A percentile compares a stretch with the other conserved stretches of the same genome.
Conservation (phyloP, 2,113 vertebrate species). For the Hydrochoerus hydrochaeris region DNA sequence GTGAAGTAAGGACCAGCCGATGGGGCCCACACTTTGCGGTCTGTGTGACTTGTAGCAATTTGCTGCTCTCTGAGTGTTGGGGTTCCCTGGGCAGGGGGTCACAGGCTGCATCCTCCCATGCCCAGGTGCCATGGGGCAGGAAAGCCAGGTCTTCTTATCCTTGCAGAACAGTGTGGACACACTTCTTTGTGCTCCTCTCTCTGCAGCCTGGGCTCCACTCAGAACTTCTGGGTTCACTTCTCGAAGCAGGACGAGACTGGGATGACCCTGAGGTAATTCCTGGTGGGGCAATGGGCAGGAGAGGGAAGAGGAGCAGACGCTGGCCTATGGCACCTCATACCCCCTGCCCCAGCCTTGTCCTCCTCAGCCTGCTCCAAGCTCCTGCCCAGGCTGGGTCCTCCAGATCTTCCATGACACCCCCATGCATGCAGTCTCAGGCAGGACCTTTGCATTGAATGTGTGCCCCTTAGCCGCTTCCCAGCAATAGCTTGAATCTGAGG, state of each 20-base stretch:
- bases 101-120: no score
- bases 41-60: not conserved
- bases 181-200: not conserved
- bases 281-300: not conserved
- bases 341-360: not conserved
- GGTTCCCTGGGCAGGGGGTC: not conserved
- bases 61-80: not conserved
- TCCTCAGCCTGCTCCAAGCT: not conserved
- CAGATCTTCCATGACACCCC: accelerated
- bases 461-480: not conserved
- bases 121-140: accelerated
- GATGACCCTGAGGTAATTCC: conserved; percentile 88
- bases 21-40: not conserved
- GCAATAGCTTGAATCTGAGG: not conserved
- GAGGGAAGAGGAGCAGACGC: not conserved
- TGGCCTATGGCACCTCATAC: not conserved
- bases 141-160: not conserved
- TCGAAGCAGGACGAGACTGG: conserved; percentile 55
- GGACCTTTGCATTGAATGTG: not conserved
- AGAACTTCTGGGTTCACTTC: conserved; percentile 86
- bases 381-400: not conserved
- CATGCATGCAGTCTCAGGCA: accelerated
- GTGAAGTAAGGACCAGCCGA: conserved; percentile 85
- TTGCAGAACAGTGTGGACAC: not conserved
- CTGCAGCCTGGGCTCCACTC: conserved; percentile 87